Conservation (phyloP, 2,113 vertebrate genomes). For the Odobenus rosmarus region DNA sequence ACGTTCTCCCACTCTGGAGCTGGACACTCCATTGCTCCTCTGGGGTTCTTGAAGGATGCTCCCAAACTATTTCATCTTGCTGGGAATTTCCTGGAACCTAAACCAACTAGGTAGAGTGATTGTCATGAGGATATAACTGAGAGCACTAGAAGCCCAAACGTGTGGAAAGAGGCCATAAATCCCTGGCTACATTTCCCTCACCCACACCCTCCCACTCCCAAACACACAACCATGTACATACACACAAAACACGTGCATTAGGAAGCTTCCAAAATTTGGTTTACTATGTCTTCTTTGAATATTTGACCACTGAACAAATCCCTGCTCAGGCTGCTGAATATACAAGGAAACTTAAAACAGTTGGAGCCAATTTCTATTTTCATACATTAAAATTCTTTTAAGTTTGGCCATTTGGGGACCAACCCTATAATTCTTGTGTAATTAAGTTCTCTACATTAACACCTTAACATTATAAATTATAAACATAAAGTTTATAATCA, state of each 20-base stretch:
- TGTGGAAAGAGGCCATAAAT: not conserved
- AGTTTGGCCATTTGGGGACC: not conserved
- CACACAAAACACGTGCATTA: not conserved
- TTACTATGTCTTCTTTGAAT: not conserved
- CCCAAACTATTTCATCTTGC: not conserved
- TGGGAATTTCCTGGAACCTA: not conserved
- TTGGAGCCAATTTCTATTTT: not conserved
- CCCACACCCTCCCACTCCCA: not conserved
- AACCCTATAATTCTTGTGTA: not conserved
- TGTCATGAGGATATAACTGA: not conserved
- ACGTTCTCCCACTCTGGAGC: not conserved
- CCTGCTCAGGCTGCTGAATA: not conserved
- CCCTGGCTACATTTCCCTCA: not conserved
- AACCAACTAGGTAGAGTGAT: not conserved
- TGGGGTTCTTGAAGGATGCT: not conserved
- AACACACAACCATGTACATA: not conserved
- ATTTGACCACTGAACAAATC: not conserved
- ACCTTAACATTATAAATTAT: not conserved
- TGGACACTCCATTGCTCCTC: not conserved
- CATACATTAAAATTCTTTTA: not conserved
- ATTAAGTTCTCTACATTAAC: not conserved
- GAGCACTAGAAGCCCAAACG: not conserved
- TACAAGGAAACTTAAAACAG: not conserved
- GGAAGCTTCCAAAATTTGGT: not conserved
- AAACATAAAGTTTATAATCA: not conserved